Percentiles rank a stretch among this genome's conserved stretches.
These are phyloP conservation scores for Sebastes oblongus DNA, from an alignment of 2,797 vertebrate genomes.

Conservation along the genomic window DNA sequence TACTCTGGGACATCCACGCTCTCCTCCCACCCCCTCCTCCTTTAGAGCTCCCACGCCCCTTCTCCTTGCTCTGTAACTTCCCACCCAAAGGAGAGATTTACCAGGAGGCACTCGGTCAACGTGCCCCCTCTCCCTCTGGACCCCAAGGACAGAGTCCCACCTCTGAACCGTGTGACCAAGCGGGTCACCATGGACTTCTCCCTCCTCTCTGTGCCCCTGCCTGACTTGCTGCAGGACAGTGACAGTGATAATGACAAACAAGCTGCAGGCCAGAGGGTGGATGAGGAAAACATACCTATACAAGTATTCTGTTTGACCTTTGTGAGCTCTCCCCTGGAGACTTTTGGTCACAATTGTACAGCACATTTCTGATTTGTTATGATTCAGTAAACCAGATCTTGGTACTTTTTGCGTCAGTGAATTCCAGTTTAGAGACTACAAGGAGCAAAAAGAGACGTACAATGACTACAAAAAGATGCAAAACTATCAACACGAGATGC, in stretches of 20 bases:
- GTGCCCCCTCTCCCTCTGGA: slow-evolving; percentile 77
- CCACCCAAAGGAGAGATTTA: slow-evolving; percentile 86
- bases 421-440: neutral
- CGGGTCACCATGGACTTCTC: slow-evolving; percentile 95
- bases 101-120: slow-evolving; percentile 90
- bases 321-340: slow-evolving; percentile 8
- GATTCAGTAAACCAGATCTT: neutral
- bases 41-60: slow-evolving; percentile 53
- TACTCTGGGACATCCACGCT: neutral
- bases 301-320: slow-evolving; percentile 68
- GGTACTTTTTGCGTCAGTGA: neutral
- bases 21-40: slow-evolving; percentile 15
- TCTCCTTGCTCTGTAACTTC: slow-evolving; percentile 32
- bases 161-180: slow-evolving; percentile 77
- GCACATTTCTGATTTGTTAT: neutral
- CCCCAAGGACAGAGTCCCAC: slow-evolving; percentile 74
- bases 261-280: slow-evolving; percentile 6
- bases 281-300: slow-evolving; percentile 64
- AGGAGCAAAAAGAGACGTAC: too few species aligned
- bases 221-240: slow-evolving; percentile 74
- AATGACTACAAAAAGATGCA: too few species aligned
- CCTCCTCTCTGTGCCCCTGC: slow-evolving; percentile 79
- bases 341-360: slow-evolving; percentile 39
- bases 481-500: neutral
- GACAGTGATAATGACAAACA: slow-evolving; percentile 24